Evolutionary conservation across 2,797 vertebrate species (phyloP).

Genomic region (Sebastolobus altivelis): DNA sequence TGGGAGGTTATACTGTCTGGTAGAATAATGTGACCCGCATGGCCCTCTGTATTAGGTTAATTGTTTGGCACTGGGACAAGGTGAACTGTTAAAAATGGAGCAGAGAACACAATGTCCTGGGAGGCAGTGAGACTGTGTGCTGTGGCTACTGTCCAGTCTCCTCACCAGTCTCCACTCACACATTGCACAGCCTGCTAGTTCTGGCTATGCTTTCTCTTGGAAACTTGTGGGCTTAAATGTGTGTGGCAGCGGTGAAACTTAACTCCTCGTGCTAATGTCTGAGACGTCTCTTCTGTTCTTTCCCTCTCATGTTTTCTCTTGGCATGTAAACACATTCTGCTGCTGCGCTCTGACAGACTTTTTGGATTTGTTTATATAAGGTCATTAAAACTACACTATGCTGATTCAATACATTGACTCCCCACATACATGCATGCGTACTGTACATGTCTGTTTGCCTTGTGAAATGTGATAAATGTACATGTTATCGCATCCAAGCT

Average conservation of each 20-base stretch:
- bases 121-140: slow-evolving; percentile 52
- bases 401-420: not conserved
- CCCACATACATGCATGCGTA: not conserved
- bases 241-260: slow-evolving; percentile 69
- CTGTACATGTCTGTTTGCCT: not conserved
- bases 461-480: slow-evolving; percentile 1
- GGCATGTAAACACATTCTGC: slow-evolving; percentile 48
- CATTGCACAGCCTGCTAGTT: slow-evolving; percentile 45
- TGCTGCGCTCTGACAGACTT: slow-evolving; percentile 27
- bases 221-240: slow-evolving; percentile 71
- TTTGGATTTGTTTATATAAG: slow-evolving; percentile 33
- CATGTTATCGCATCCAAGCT: not conserved
- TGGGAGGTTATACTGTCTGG: not conserved
- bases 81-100: slow-evolving; percentile 63
- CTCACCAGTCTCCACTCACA: slow-evolving; percentile 56
- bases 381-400: slow-evolving; percentile 8
- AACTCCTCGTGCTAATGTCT: slow-evolving; percentile 60
- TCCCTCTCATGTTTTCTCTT: slow-evolving; percentile 54
- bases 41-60: slow-evolving; percentile 40
- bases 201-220: slow-evolving; percentile 64
- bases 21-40: slow-evolving; percentile 35
- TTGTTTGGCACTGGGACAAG: slow-evolving; percentile 66
- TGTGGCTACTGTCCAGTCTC: slow-evolving; percentile 74
- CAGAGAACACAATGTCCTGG: slow-evolving; percentile 84
- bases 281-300: slow-evolving; percentile 54